phyloP scores from a whole-genome alignment of 2,113 vertebrate species.

The Ranitomeya imitator region DNA sequence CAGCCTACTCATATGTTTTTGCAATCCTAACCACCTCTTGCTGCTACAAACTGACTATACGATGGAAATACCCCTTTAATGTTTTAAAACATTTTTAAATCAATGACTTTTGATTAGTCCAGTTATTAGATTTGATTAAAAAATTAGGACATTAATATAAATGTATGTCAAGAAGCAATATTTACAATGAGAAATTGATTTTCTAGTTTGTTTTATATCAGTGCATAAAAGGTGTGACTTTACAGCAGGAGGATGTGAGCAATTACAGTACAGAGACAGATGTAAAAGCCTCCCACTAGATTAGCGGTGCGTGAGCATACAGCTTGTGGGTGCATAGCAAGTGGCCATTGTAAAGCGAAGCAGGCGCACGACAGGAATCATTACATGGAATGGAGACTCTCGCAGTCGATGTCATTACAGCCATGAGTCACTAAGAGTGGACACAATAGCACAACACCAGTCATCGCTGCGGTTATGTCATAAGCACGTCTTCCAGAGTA shows the following conservation, averaged over 20 bases:
- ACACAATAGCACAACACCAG: background rate
- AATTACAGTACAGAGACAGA: background rate
- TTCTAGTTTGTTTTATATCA: background rate
- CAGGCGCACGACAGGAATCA: background rate
- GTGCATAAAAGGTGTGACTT: background rate
- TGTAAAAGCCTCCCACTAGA: slow-evolving; percentile 10
- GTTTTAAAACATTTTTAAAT: no score
- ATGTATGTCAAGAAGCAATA: no score
- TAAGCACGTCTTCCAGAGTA: background rate
- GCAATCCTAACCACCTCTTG: no score
- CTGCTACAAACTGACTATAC: no score
- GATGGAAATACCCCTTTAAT: no score
- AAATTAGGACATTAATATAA: no score
- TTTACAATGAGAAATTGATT: background rate
- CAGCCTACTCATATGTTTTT: no score
- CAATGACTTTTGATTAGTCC: no score
- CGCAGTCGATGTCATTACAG: background rate
- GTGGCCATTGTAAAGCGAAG: background rate
- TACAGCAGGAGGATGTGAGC: slow-evolving; percentile 11
- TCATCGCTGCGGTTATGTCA: slow-evolving; percentile 20
- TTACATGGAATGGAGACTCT: background rate
- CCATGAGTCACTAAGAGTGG: slow-evolving; percentile 12
- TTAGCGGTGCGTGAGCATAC: background rate
- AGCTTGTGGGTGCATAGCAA: slow-evolving; percentile 7
- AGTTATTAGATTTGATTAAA: no score